Percentiles rank a stretch among this genome's conserved stretches.
phyloP scores from a whole-genome alignment of 1,140 invertebrate species.

The Drosophila erecta region DNA sequence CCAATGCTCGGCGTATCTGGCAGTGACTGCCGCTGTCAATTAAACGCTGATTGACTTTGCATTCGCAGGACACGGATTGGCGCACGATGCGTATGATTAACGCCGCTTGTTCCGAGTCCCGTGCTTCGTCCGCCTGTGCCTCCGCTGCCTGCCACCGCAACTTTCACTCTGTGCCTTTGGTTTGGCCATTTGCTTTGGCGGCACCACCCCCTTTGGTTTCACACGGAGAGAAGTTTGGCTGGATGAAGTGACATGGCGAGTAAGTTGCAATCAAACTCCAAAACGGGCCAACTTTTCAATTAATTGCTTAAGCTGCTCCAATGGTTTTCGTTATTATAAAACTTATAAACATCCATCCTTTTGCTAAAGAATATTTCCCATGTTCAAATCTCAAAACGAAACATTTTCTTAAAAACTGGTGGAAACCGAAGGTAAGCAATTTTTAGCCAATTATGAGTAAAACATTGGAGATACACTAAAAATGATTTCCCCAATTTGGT shows the following conservation, averaged over 20 bases:
- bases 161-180: slow-evolving; percentile 24
- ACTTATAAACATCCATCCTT: too few species aligned
- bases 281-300: too few species aligned
- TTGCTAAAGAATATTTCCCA: too few species aligned
- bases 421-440: too few species aligned
- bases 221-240: not conserved
- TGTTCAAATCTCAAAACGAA: too few species aligned
- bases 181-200: slow-evolving; percentile 57
- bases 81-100: slow-evolving; percentile 75
- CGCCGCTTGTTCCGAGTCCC: slow-evolving; percentile 23
- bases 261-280: too few species aligned
- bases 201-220: slow-evolving; percentile 1
- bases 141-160: not conserved
- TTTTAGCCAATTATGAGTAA: too few species aligned
- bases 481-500: not conserved
- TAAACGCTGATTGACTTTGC: slow-evolving; percentile 76
- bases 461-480: too few species aligned
- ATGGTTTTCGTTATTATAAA: too few species aligned
- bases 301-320: too few species aligned
- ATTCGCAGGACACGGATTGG: slow-evolving; percentile 40
- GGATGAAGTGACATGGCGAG: too few species aligned
- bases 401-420: too few species aligned
- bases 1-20: slow-evolving; percentile 33
- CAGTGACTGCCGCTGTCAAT: slow-evolving; percentile 74
- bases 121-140: not conserved